Evolutionary conservation across 1,140 invertebrate genomes (phyloP), one percentile per base, ranked within the genome.

Genomic region (Drosophila sproati): DNA sequence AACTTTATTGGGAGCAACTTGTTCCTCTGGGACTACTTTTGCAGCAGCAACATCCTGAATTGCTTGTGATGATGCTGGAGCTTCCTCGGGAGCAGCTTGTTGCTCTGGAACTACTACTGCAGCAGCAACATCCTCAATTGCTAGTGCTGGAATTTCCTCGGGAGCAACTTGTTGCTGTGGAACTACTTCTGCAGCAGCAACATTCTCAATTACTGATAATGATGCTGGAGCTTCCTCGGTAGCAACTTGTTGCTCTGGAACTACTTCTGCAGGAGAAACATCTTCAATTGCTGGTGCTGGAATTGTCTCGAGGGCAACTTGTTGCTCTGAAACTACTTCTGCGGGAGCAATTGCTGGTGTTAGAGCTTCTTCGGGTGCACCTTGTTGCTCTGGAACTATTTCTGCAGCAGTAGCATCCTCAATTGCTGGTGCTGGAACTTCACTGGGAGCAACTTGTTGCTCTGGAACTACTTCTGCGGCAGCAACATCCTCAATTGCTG

Each of bases 351-450:
- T 6, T 68, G 6, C 29, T 10, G 62, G 12, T 12, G 12, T 12
- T 12, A 12, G 0, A 50, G 3, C 7, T 20, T 73, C n/a, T 4
- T 28, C 6, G n/a, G 37, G 5, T 8, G 31, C 51, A 20, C 1
- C 20, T 20, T 20, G 20, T 20, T 20, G 20, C 1, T 20, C 20
- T 32, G 67, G 6, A 55, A 8, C 20, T 34, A 34, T 10, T 37
- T 66, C 62, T 28, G 3, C 5, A 20, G 35, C 34, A 55, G 8
- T 2, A 55, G 35, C 51, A 2, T 47, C 39, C 20, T 34, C 62
- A 10, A 20, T 4, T 56, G 28, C 32, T 35, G 39, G 3, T 52
- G 39, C 34, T 32, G 34, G 4, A 35, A 7, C n/a, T 32, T 54
- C 48, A 8, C 7, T 39, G 1, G 5, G 0, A 10, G 3, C 32